A percentile compares a stretch with the other conserved stretches of the same genome.
These are phyloP conservation scores for Steinernema khuongi DNA, from an alignment of 1,140 invertebrate genomes.

Conservation along the genomic window DNA sequence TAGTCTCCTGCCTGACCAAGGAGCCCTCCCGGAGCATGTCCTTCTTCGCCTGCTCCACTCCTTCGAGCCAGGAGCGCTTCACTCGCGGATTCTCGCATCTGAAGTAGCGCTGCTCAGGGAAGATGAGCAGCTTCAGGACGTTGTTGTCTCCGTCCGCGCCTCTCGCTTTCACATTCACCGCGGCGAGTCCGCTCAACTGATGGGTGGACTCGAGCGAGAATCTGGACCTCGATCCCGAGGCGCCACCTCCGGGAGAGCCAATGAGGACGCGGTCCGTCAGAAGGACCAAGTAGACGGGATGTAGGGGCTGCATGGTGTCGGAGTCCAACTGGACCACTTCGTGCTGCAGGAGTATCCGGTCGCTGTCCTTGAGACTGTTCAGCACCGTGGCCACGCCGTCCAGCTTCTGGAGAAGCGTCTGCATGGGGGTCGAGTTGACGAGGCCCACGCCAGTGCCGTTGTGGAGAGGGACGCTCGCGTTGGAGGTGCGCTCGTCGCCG, in stretches of 20 bases:
- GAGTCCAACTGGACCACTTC: conserved; percentile 51
- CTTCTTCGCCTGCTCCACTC: conserved; percentile 84
- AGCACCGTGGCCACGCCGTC: conserved; percentile 58
- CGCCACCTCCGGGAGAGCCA: conserved; percentile 29
- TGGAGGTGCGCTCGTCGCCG: conserved; percentile 28
- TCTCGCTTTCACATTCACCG: conserved; percentile 83
- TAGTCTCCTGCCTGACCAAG: conserved; percentile 64
- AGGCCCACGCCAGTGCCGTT: conserved; percentile 43
- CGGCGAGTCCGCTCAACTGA: conserved; percentile 80
- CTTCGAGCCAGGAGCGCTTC: conserved; percentile 86
- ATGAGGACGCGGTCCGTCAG: conserved; percentile 48
- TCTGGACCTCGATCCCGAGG: conserved; percentile 58
- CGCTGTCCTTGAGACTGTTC: conserved; percentile 44
- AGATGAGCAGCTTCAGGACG: conserved; percentile 47
- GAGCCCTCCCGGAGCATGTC: conserved; percentile 59
- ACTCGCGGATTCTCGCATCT: conserved; percentile 58
- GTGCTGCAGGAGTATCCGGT: conserved; percentile 50
- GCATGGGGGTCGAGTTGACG: conserved; percentile 63
- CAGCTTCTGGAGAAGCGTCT: conserved; percentile 64
- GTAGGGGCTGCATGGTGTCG: conserved; percentile 49
- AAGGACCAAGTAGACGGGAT: conserved; percentile 50
- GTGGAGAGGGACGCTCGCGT: neutral
- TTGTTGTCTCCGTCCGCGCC: conserved; percentile 29
- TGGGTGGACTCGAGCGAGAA: conserved; percentile 84
- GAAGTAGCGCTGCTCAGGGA: conserved; percentile 41